Percentiles rank a stretch among this genome's conserved stretches.
Conservation (phyloP, 2,113 vertebrate species). For the Syrrhaptes paradoxus region DNA sequence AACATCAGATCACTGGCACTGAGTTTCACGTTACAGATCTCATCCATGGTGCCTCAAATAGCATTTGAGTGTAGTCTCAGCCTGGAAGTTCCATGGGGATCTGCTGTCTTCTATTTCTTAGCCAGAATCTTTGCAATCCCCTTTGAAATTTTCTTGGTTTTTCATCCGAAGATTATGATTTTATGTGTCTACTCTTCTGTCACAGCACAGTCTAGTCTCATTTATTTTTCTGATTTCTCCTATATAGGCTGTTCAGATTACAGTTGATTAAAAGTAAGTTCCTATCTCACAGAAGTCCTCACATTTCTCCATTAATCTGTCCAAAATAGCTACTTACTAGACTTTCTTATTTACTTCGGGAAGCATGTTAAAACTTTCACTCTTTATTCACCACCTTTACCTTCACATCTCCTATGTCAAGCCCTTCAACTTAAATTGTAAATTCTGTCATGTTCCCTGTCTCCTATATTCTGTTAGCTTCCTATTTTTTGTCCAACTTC, state of each 20-base stretch:
- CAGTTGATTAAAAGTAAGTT: slow-evolving; percentile 65
- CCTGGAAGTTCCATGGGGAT: neutral
- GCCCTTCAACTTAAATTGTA: neutral
- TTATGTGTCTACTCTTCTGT: neutral
- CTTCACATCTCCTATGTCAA: neutral
- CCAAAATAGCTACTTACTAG: neutral
- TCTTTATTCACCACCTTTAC: slow-evolving; percentile 4
- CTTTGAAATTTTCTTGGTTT: neutral
- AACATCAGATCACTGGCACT: neutral
- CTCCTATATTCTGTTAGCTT: neutral
- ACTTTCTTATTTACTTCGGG: neutral
- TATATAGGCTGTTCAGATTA: slow-evolving; percentile 62
- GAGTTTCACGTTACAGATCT: neutral
- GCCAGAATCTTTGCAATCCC: neutral
- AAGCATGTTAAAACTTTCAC: slow-evolving; percentile 34
- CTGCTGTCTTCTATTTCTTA: neutral
- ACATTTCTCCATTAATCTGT: slow-evolving; percentile 27
- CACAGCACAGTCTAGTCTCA: slow-evolving; percentile 35
- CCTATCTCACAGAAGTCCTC: slow-evolving; percentile 13
- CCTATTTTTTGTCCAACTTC: neutral
- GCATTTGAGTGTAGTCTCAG: neutral
- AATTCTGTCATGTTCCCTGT: neutral
- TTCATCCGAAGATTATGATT: neutral
- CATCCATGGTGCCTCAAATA: neutral
- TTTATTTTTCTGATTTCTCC: slow-evolving; percentile 60